These are phyloP conservation scores for Drosophila truncata DNA, from an alignment of 1,140 invertebrate genomes.

Conservation along the genomic window DNA sequence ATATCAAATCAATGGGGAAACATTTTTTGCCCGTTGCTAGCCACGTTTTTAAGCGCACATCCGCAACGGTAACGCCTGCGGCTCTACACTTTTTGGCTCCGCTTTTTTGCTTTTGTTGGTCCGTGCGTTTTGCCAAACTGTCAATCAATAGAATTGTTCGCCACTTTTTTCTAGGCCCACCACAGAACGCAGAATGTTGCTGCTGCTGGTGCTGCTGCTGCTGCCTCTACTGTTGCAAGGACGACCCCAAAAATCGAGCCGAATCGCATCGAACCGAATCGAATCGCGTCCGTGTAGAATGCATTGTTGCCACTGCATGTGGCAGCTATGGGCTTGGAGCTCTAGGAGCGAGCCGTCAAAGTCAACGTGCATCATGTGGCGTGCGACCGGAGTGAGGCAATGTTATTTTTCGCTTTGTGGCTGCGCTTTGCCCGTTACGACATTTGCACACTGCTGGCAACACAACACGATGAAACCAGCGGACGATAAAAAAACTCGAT, in stretches of 20 bases:
- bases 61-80: slow-evolving; percentile 79
- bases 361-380: slow-evolving; percentile 75
- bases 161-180: slow-evolving; percentile 53
- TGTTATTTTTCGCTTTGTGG: slow-evolving; percentile 79
- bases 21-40: slow-evolving; percentile 37
- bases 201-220: neutral
- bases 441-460: slow-evolving; percentile 60
- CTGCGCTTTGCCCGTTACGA: slow-evolving; percentile 64
- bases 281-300: slow-evolving; percentile 12
- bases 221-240: neutral
- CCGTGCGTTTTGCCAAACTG: slow-evolving; percentile 81
- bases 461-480: slow-evolving; percentile 9
- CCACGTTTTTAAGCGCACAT: slow-evolving; percentile 66
- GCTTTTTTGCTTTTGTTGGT: slow-evolving; percentile 54
- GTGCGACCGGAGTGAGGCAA: slow-evolving; percentile 59
- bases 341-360: slow-evolving; percentile 57
- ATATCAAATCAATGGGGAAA: slow-evolving; percentile 71
- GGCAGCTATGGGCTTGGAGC: slow-evolving; percentile 23
- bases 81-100: slow-evolving; percentile 60
- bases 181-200: slow-evolving; percentile 14
- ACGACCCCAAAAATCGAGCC: slow-evolving; percentile 26
- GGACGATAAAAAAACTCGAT: slow-evolving; percentile 7
- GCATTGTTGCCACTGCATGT: slow-evolving; percentile 52
- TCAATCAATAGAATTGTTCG: slow-evolving; percentile 82
- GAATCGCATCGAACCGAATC: slow-evolving; percentile 30